Conservation (phyloP, 2,797 vertebrate species). For the Sorex maritimensis region DNA sequence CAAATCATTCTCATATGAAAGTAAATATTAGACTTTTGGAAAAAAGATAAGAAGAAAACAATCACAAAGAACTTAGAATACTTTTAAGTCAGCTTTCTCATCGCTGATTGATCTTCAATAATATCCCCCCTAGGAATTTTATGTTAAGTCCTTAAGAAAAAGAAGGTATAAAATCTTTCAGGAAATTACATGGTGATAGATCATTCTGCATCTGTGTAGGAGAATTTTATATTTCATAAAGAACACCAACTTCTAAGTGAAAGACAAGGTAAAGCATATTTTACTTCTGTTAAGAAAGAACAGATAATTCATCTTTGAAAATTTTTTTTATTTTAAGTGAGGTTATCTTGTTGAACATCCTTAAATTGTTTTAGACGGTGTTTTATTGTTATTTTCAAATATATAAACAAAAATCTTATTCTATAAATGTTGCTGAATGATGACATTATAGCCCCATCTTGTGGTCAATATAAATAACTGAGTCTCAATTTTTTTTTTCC, state of each 20-base stretch:
- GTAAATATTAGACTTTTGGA: constrained; percentile 31
- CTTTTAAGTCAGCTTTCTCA: constrained; percentile 19
- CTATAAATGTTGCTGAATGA: constrained; percentile 59
- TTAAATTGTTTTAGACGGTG: constrained; percentile 22
- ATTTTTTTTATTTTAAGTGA: background rate
- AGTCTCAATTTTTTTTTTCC: background rate
- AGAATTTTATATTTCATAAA: constrained; percentile 18
- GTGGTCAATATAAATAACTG: constrained; percentile 60
- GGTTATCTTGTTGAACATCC: background rate
- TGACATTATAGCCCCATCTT: constrained; percentile 77
- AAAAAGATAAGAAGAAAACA: background rate
- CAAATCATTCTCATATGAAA: background rate
- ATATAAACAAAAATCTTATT: background rate
- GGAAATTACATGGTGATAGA: background rate
- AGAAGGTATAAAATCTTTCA: background rate
- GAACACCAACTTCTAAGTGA: background rate
- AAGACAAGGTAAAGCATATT: background rate
- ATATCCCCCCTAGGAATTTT: background rate
- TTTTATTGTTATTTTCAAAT: background rate
- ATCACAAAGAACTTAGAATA: background rate
- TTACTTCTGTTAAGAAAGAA: background rate
- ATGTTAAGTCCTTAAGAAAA: too few relatives aligned
- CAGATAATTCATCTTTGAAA: background rate
- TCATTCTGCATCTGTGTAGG: background rate
- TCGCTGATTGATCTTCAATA: background rate